Percentiles rank a stretch among this genome's conserved stretches.
Conservation (phyloP, 1,140 invertebrate species). For the Manduca sexta region DNA sequence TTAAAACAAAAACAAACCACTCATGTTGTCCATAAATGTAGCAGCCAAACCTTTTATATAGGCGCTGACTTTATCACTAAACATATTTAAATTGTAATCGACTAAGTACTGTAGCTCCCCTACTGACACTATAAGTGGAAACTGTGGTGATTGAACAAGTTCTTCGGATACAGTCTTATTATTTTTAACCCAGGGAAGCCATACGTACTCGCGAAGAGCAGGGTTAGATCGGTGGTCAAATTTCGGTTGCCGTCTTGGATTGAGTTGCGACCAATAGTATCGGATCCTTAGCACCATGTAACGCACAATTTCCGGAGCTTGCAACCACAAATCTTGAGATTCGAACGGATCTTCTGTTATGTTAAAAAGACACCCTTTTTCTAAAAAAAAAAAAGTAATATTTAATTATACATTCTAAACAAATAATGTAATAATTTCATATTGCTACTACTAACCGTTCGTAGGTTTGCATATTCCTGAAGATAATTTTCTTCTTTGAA, state of each 20-base stretch:
- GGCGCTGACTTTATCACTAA: slow-evolving; percentile 20
- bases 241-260: slow-evolving; percentile 10
- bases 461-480: slow-evolving; percentile 21
- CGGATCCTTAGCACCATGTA: slow-evolving; percentile 23
- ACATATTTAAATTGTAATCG: slow-evolving; percentile 20
- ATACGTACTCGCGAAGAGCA: slow-evolving; percentile 18
- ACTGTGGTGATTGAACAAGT: slow-evolving; percentile 9
- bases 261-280: slow-evolving; percentile 21
- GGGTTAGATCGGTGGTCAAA: slow-evolving; percentile 21
- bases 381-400: slow-evolving; percentile 17
- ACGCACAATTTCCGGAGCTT: slow-evolving; percentile 16
- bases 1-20: slow-evolving; percentile 21
- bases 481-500: not conserved
- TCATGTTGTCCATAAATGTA: slow-evolving; percentile 20
- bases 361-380: slow-evolving; percentile 31
- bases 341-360: slow-evolving; percentile 27
- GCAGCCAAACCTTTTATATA: slow-evolving; percentile 23
- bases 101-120: slow-evolving; percentile 26
- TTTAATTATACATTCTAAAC: not conserved
- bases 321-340: slow-evolving; percentile 23
- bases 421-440: not conserved
- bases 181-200: slow-evolving; percentile 23
- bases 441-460: slow-evolving; percentile 16
- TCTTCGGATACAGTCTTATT: slow-evolving; percentile 11
- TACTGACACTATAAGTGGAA: slow-evolving; percentile 25